Conservation (phyloP, 2,797 vertebrate genomes). For the Craterocephalus amniculus region DNA sequence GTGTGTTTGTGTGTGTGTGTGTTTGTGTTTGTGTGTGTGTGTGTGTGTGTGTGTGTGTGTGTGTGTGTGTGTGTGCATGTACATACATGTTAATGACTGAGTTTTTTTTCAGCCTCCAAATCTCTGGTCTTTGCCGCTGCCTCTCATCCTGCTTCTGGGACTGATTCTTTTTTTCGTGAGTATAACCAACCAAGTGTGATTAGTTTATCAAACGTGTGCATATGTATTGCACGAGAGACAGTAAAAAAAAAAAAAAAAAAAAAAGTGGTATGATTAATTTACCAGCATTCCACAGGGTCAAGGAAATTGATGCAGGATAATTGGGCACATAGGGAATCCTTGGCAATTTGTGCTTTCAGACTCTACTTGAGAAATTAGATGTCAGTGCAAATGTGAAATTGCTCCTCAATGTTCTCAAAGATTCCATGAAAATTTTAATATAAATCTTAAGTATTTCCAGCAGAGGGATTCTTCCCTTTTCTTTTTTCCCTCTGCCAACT, state of each 20-base stretch:
- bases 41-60: neutral
- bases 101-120: conserved; percentile 64
- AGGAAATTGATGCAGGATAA: conserved; percentile 88
- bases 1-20: neutral
- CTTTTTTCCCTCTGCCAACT: conserved; percentile 75
- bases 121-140: conserved; percentile 77
- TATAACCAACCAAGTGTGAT: conserved; percentile 81
- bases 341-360: conserved; percentile 88
- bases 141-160: conserved; percentile 84
- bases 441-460: conserved; percentile 85
- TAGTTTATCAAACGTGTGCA: conserved; percentile 86
- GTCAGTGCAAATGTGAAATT: conserved; percentile 89
- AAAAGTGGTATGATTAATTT: conserved; percentile 85
- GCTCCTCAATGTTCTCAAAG: conserved; percentile 88
- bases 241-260: conserved; percentile 69
- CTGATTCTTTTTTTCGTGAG: conserved; percentile 80
- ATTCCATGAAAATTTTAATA: conserved; percentile 88
- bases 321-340: conserved; percentile 87
- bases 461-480: conserved; percentile 73
- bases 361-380: conserved; percentile 87
- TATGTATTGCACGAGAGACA: conserved; percentile 81
- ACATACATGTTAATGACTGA: conserved; percentile 17
- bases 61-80: neutral
- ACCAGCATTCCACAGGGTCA: conserved; percentile 86
- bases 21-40: neutral